Evolutionary conservation across 2,797 vertebrate species (phyloP).

Genomic region (Gephyroberyx darwinii): DNA sequence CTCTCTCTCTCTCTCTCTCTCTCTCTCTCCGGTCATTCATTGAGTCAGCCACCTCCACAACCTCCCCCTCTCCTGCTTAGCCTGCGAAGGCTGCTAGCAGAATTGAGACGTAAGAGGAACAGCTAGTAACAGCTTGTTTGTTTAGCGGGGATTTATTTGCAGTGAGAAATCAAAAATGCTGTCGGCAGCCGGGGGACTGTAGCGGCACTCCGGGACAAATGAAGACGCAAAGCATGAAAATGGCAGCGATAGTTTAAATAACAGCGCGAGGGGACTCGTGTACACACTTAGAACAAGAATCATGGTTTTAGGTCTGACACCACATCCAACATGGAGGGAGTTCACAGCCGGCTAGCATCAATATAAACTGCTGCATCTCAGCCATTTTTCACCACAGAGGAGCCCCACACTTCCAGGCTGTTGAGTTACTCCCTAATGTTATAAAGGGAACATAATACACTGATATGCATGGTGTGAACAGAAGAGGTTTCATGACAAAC

Average conservation of each 20-base stretch:
- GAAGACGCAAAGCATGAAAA: slow-evolving; percentile 29
- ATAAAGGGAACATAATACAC: no score
- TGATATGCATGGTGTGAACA: no score
- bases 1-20: no score
- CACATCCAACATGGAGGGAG: background rate
- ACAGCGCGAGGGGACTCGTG: background rate
- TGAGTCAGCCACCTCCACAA: slow-evolving; percentile 2
- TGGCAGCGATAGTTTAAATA: slow-evolving; percentile 25
- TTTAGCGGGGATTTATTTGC: slow-evolving; percentile 27
- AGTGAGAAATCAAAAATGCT: slow-evolving; percentile 27
- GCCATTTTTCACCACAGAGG: no score
- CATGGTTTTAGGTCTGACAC: slow-evolving; percentile 14
- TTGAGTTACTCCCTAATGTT: no score
- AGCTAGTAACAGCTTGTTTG: slow-evolving; percentile 32
- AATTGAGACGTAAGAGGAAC: slow-evolving; percentile 15
- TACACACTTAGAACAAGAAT: slow-evolving; percentile 17
- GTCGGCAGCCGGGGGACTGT: slow-evolving; percentile 29
- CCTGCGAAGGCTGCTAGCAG: slow-evolving; percentile 1
- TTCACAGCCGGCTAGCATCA: background rate
- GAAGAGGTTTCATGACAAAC: no score
- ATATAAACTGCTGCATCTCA: background rate
- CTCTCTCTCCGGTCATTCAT: background rate
- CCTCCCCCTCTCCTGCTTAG: background rate
- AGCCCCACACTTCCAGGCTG: no score
- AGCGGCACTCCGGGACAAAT: slow-evolving; percentile 36